These are phyloP conservation scores for Piezodorus guildinii DNA, from an alignment of 1,140 invertebrate species.

Conservation along the genomic window DNA sequence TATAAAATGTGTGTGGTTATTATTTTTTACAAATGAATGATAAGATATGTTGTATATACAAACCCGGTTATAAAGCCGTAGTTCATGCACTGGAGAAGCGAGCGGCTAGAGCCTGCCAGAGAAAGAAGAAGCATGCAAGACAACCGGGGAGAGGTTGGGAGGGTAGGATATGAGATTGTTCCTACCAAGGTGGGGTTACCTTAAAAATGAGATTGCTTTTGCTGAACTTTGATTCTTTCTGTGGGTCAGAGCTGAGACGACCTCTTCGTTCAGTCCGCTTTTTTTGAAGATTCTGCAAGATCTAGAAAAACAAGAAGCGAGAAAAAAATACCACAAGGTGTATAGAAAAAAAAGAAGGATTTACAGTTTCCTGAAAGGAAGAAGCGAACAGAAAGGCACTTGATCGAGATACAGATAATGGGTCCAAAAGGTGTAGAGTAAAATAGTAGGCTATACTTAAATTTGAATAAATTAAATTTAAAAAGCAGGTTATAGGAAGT, in stretches of 20 bases:
- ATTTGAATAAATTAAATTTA: conserved; percentile 23
- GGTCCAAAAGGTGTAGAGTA: conserved; percentile 19
- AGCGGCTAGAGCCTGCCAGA: conserved; percentile 17
- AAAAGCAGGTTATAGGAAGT: conserved; percentile 24
- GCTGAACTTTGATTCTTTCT: conserved; percentile 76
- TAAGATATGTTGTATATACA: conserved; percentile 5
- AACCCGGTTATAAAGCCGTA: conserved; percentile 4
- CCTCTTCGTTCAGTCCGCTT: conserved; percentile 87
- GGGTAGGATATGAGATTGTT: conserved; percentile 10
- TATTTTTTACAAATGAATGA: conserved; percentile 10
- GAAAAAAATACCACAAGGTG: conserved; percentile 29
- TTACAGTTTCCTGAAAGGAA: conserved; percentile 19
- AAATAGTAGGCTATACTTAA: conserved; percentile 24
- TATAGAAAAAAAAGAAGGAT: conserved; percentile 33
- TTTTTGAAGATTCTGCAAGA: conserved; percentile 94
- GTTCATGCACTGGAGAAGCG: conserved; percentile 18
- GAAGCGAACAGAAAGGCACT: conserved; percentile 20
- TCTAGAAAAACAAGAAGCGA: conserved; percentile 57
- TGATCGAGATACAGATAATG: conserved; percentile 2
- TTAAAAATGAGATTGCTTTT: conserved; percentile 94
- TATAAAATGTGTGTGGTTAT: conserved; percentile 13
- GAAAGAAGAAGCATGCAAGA: conserved; percentile 19
- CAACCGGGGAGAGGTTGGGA: conserved; percentile 13
- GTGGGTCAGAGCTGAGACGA: conserved; percentile 73
- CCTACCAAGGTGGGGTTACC: conserved; percentile 53